Evolutionary conservation across 1,140 invertebrate genomes (phyloP).

Genomic region (Doryteuthis pealeii): DNA sequence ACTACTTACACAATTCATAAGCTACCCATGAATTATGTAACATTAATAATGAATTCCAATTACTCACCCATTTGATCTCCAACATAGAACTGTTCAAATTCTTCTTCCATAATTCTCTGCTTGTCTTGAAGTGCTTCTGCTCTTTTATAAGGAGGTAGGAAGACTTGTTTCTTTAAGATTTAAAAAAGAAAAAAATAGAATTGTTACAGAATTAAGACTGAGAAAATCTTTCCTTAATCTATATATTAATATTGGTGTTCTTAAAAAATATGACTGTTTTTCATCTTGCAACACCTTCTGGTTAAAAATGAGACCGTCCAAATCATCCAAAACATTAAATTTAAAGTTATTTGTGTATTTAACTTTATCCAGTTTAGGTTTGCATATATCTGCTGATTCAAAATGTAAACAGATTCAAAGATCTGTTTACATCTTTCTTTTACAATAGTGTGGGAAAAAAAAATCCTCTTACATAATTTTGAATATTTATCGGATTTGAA

Average conservation of each 20-base stretch:
- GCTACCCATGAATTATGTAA: no score
- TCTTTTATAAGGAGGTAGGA: conserved; percentile 51
- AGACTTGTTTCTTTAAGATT: conserved; percentile 50
- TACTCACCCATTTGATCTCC: neutral
- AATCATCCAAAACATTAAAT: no score
- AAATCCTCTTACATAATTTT: neutral
- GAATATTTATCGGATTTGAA: neutral
- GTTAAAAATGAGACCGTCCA: no score
- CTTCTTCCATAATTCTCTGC: conserved; percentile 51
- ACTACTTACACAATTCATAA: no score
- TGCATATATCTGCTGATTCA: neutral
- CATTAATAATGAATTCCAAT: no score
- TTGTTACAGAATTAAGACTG: neutral
- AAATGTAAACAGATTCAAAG: no score
- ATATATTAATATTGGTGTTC: no score
- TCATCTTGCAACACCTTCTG: no score
- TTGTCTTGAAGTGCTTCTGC: conserved; percentile 49
- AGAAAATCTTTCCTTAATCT: neutral
- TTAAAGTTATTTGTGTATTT: no score
- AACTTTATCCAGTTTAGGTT: neutral
- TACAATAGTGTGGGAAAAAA: neutral
- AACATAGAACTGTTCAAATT: conserved; percentile 41
- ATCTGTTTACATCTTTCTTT: neutral
- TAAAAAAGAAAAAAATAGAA: conserved; percentile 3
- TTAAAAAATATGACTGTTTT: no score